Evolutionary conservation across 2,888 invertebrate species (phyloP), one percentile per base, ranked within the genome.

Genomic region (Dastarcus helophoroides): DNA sequence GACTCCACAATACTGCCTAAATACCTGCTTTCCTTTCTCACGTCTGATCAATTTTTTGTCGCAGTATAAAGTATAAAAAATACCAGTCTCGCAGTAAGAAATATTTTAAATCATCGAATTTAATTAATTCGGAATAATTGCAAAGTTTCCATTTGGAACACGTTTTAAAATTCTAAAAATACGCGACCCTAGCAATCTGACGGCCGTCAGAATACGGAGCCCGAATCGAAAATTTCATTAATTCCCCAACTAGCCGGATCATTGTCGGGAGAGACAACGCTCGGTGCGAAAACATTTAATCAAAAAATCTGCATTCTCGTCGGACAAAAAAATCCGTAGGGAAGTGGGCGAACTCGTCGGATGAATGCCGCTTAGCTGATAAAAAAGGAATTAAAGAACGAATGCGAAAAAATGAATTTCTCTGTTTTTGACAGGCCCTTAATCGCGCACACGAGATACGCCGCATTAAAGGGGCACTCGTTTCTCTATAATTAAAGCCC

Each of bases 351-450:
- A 44, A 50, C 50, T 46, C 47, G 44, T 48, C 56, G 54, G 59
- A 60, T 60, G 62, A 62, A 62, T 62, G 61, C 60, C 55, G 54
- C 54, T 56, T 54, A 56, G 58, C 61, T 62, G 62, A 62, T 62
- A 62, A 62, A 61, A 60, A 61, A 53, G 58, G 59, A 62, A 62
- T 62, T 62, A 62, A 58, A 61, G 60, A 59, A 60, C 54, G 60
- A 57, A 56, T 50, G 55, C 56, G 58, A 60, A 63, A 62, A 63
- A 63, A 63, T 62, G 62, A 62, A 61, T 60, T 63, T 60, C 58
- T 60, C 62, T 63, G 63, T 62, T 62, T 62, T 59, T 63, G 63
- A 63, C 63, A 63, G 63, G 57, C 54, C 58, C 60, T 60, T 63
- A 63, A 63, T 62, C 62, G 60, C 56, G 56, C 55, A 51, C 57